Percentiles rank a stretch among this genome's conserved stretches.
Evolutionary conservation across 1,140 invertebrate genomes (phyloP).

Genomic region (Pachyrhynchus sulphureomaculatus): DNA sequence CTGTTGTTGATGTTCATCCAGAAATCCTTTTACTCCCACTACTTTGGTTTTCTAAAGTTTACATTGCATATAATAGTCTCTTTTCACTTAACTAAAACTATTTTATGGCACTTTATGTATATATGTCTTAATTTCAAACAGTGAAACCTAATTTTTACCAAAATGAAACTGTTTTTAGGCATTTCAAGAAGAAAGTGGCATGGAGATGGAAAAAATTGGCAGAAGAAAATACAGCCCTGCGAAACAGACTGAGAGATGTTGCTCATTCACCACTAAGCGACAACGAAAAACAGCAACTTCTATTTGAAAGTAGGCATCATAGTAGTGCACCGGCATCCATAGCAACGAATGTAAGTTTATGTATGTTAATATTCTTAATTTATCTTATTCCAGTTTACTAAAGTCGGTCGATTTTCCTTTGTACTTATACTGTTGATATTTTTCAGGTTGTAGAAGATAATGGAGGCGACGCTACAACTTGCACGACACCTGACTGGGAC

Average conservation of each 20-base stretch:
- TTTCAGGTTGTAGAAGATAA: constrained; percentile 49
- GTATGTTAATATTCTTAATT: too few species aligned
- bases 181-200: constrained; percentile 60
- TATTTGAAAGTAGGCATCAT: constrained; percentile 66
- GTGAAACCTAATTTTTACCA: too few species aligned
- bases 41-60: too few species aligned
- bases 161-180: constrained; percentile 25
- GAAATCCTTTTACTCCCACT: too few species aligned
- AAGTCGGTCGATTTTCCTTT: too few species aligned
- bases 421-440: too few species aligned
- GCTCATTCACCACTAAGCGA: constrained; percentile 78
- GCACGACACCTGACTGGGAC: constrained; percentile 80
- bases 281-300: constrained; percentile 75
- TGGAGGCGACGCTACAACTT: constrained; percentile 60
- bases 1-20: too few species aligned
- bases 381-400: too few species aligned
- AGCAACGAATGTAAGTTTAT: constrained; percentile 50
- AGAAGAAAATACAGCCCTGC: constrained; percentile 73
- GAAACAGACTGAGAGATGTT: constrained; percentile 72
- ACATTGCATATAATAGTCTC: too few species aligned
- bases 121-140: too few species aligned
- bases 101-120: too few species aligned
- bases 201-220: constrained; percentile 65
- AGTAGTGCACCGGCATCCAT: constrained; percentile 65
- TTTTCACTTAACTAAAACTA: too few species aligned